Percentiles rank a stretch among this genome's conserved stretches.
Evolutionary conservation across 2,113 vertebrate species (phyloP).

Genomic region (Triplophysa rosa): DNA sequence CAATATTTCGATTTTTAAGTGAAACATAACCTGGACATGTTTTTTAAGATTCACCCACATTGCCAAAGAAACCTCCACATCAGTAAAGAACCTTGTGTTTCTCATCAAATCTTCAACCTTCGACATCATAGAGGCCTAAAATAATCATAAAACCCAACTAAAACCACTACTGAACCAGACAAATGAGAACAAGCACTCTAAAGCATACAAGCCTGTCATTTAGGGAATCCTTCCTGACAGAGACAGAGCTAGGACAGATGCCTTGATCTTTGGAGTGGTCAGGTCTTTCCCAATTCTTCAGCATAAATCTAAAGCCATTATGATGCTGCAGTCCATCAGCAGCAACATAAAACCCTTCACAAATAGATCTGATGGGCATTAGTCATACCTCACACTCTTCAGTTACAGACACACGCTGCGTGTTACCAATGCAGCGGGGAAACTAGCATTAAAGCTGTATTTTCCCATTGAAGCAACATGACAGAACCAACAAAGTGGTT

Average conservation of each 20-base stretch:
- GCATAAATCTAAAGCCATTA: conserved; percentile 55
- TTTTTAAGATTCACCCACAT: too few species aligned
- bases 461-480: background rate
- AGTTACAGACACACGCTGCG: background rate
- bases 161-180: background rate
- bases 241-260: conserved; percentile 5
- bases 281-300: conserved; percentile 44
- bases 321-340: conserved; percentile 53
- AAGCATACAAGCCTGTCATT: background rate
- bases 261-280: conserved; percentile 46
- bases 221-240: background rate
- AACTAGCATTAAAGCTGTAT: background rate
- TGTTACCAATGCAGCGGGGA: background rate
- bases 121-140: background rate
- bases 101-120: background rate
- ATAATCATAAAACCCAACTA: background rate
- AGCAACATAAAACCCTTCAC: conserved; percentile 36
- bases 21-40: too few species aligned
- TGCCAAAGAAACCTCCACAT: too few species aligned
- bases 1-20: too few species aligned
- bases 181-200: background rate
- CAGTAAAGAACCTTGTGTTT: too few species aligned
- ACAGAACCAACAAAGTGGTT: background rate
- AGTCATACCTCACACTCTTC: conserved; percentile 21
- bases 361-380: conserved; percentile 10